Evolutionary conservation across 2,113 vertebrate species (phyloP), one percentile per base, ranked within the genome.

Genomic region (Campylomormyrus numenius): DNA sequence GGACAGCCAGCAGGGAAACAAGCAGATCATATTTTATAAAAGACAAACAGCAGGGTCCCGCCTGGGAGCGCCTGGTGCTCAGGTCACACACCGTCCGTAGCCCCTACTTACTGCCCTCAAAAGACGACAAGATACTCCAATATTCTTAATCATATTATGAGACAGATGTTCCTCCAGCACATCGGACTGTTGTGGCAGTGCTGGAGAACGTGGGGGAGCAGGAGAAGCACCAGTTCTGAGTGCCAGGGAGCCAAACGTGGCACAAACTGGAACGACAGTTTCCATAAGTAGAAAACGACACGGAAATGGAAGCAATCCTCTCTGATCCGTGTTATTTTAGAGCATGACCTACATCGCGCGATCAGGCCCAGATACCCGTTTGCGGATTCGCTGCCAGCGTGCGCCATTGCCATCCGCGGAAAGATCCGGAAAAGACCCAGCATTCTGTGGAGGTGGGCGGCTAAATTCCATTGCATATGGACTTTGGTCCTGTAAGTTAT

Each of bases 241-340:
- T 31, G 46, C 48, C 85, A 45, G n/a, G 17, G 52, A 48, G 46
- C 58, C 58, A 21, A 74, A 48, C 85, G 35, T 39, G 24, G 27
- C 66, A 46, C 27, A 46, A 88, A 90, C 48, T 90, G 85, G 89
- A 87, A 87, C 85, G 86, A 42, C 86, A 90, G 56, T 52, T 87
- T 77, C 85, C 89, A 42, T 89, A 90, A 88, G 89, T 90, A 88
- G 89, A 74, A 90, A 90, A 80, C 35, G 21, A 49, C 62, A 77
- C 49, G 52, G 85, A 87, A 77, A 88, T 53, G 62, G 85, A 90
- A 88, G 62, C 31, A 24, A 45, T 88, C 58, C 85, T 77, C 89
- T 39, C 52, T 45, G 66, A 62, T 88, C 42, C 24, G 31, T 77
- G 58, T 77, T 90, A 90, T 88, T 90, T 90, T 90, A 90, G 85